These are phyloP conservation scores for Pharmacophagus antenor DNA, from an alignment of 2,888 invertebrate genomes.

Conservation along the genomic window DNA sequence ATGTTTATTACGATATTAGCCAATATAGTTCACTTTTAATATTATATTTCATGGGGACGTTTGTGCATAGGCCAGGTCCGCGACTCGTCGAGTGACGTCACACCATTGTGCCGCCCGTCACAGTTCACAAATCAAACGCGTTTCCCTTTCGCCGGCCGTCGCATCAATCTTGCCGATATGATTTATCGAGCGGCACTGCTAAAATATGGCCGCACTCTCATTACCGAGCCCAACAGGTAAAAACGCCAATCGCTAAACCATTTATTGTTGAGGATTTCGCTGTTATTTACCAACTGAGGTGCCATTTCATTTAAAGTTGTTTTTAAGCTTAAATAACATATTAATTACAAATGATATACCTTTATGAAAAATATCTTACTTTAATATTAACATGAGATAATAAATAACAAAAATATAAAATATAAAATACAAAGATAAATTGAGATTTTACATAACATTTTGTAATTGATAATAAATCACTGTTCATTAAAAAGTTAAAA, in stretches of 20 bases:
- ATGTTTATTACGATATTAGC: no score
- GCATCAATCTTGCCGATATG: slow-evolving; percentile 66
- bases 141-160: slow-evolving; percentile 54
- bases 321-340: background rate
- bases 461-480: no score
- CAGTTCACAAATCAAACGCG: slow-evolving; percentile 62
- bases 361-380: no score
- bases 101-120: slow-evolving; percentile 50
- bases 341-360: no score
- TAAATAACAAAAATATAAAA: no score
- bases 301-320: background rate
- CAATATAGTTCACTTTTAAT: no score
- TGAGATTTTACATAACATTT: no score
- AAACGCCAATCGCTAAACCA: slow-evolving; percentile 37
- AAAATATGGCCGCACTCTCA: slow-evolving; percentile 62
- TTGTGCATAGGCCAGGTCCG: slow-evolving; percentile 7
- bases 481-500: no score
- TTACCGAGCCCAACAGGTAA: slow-evolving; percentile 55
- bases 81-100: slow-evolving; percentile 52
- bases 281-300: slow-evolving; percentile 11
- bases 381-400: no score
- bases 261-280: slow-evolving; percentile 33
- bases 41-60: background rate
- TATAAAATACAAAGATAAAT: no score
- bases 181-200: slow-evolving; percentile 60